These are phyloP conservation scores for Procavia capensis DNA, from an alignment of 2,113 vertebrate genomes.

Conservation along the genomic window DNA sequence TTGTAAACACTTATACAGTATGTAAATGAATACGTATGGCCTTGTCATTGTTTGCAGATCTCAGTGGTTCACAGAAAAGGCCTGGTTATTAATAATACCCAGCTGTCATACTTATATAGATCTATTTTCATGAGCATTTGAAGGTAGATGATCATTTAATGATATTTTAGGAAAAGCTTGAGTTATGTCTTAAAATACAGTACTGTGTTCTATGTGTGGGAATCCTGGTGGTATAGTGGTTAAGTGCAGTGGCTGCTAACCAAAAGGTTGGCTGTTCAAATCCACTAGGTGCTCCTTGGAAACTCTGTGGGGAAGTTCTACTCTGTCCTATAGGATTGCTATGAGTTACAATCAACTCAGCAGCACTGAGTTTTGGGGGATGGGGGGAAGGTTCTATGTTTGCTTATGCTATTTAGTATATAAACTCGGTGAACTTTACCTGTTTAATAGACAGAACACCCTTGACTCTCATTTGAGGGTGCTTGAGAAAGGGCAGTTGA, in stretches of 20 bases:
- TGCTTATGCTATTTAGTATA: not conserved
- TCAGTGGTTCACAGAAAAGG: not conserved
- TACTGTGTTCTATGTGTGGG: not conserved
- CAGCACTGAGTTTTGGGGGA: too few relatives aligned
- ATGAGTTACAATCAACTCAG: too few relatives aligned
- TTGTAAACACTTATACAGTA: not conserved
- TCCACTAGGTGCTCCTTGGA: too few relatives aligned
- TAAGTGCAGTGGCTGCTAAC: too few relatives aligned
- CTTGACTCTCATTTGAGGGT: not conserved
- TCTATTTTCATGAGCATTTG: not conserved
- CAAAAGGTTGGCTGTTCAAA: too few relatives aligned
- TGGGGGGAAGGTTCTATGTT: too few relatives aligned
- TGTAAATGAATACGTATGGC: not conserved
- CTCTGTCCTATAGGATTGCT: too few relatives aligned
- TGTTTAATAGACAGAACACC: not conserved
- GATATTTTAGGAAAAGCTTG: not conserved
- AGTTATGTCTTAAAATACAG: not conserved
- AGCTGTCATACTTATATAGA: not conserved
- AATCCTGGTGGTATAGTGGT: too few relatives aligned
- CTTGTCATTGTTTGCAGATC: not conserved
- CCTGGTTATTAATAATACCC: not conserved
- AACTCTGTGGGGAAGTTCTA: too few relatives aligned
- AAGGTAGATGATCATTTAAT: not conserved
- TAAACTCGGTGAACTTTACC: too few relatives aligned
- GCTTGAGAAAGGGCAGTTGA: not conserved